Evolutionary conservation across 2,888 invertebrate species (phyloP).

Genomic region (Parnassius apollo): DNA sequence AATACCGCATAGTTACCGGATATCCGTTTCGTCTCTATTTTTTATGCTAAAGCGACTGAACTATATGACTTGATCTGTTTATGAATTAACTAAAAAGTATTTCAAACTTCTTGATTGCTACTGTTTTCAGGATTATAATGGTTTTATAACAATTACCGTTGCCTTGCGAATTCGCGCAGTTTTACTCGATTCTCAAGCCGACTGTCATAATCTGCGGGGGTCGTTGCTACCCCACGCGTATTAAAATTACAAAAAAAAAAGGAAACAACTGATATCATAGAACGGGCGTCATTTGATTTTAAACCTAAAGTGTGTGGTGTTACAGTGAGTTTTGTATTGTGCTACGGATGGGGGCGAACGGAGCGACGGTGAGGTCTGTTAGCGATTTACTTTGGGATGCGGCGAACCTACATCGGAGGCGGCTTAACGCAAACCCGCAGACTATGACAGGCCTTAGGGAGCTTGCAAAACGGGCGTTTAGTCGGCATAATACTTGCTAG

Average conservation of each 20-base stretch:
- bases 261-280: conserved; percentile 1
- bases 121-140: no score
- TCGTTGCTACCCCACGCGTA: conserved; percentile 35
- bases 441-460: conserved; percentile 65
- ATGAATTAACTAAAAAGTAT: no score
- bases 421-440: conserved; percentile 52
- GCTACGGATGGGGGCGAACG: conserved; percentile 34
- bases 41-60: no score
- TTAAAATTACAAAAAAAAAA: conserved; percentile 15
- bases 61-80: no score
- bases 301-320: conserved; percentile 36
- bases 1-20: no score
- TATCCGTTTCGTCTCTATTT: no score
- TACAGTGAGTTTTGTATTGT: conserved; percentile 36
- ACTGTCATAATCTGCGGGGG: conserved; percentile 71
- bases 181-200: conserved; percentile 32
- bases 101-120: no score
- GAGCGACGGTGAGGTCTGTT: conserved; percentile 36
- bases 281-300: conserved; percentile 12
- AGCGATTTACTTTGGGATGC: conserved; percentile 24
- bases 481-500: neutral
- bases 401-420: conserved; percentile 43
- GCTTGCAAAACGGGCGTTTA: conserved; percentile 10
- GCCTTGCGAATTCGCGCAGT: neutral
- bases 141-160: neutral